Evolutionary conservation across 1,140 invertebrate genomes (phyloP).

Genomic region (Melitaea cinxia): DNA sequence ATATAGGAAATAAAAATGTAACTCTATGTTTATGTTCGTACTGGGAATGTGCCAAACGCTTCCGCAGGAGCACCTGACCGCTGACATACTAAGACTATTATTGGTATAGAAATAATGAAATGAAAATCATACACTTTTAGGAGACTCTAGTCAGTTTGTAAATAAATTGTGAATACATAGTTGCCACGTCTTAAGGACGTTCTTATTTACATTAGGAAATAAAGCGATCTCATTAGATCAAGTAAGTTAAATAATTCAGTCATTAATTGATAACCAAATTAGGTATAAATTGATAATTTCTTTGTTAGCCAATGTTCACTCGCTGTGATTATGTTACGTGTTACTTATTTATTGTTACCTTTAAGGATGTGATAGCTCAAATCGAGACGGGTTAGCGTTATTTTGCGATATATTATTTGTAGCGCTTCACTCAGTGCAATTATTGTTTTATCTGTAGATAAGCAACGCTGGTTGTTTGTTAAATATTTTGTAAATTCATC

Average conservation of each 20-base stretch:
- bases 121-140: constrained; percentile 69
- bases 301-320: constrained; percentile 81
- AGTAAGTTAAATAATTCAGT: constrained; percentile 77
- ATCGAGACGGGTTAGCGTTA: constrained; percentile 66
- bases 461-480: constrained; percentile 44
- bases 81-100: constrained; percentile 68
- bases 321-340: constrained; percentile 80
- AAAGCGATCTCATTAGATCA: constrained; percentile 79
- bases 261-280: constrained; percentile 78
- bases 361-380: constrained; percentile 76
- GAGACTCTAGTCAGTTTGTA: constrained; percentile 79
- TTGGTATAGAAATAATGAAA: constrained; percentile 64
- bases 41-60: constrained; percentile 79
- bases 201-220: constrained; percentile 77
- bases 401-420: constrained; percentile 70
- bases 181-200: constrained; percentile 72
- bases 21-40: constrained; percentile 43
- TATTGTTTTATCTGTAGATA: constrained; percentile 54
- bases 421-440: constrained; percentile 63
- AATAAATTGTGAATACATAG: constrained; percentile 79
- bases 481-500: constrained; percentile 42
- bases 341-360: constrained; percentile 79
- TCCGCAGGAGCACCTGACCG: constrained; percentile 56
- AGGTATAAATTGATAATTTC: constrained; percentile 73
- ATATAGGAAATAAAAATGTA: constrained; percentile 36